Evolutionary conservation across 2,797 vertebrate species (phyloP), one percentile per base, ranked within the genome.

Genomic region (Pterois miles): DNA sequence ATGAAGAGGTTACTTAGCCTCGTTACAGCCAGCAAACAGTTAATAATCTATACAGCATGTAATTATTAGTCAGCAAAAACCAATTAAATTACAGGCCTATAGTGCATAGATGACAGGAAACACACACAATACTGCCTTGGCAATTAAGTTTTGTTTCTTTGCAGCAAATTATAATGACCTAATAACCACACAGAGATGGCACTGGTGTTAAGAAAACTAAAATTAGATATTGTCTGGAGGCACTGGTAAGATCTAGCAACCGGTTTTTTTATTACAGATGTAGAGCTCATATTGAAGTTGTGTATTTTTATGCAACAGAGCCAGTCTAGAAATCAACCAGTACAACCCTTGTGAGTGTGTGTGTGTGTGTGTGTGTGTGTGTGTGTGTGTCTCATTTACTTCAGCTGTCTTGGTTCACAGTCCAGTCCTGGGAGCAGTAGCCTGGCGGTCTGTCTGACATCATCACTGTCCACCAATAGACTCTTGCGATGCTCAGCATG

Each of bases 401-500:
- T 99, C 9, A 99, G 96, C 90, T 99, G 97, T 80, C 98, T 94
- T 13, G 98, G 98, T 87, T 99, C 98, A 8, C 98, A 99, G 95
- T 99, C 98, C 89, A 99, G 95, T 36, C 98, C 98, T 0, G 98
- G 97, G 0, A 99, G 94, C 50, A 99, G 97, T 58, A 97, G 94
- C 50, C 98, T 94, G 56, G 98, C 97, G 0, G 97, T 97, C 93
- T 99, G 98, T 81, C 98, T 92, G 92, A 99, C 96, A 46, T 99
- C 98, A 0, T 98, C 97, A 0, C 97, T 98, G 95, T 99, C 98
- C 92, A 99, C 97, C 1, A 97, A 92, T 7, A 97, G 94, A 86
- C 98, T 99, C 89, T 96, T 97, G 53, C 98, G 97, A 92, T 99
- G 98, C 91, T 99, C 98, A 0, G 98, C 97, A 0, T 98, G 98